Conservation (phyloP, 2,888 invertebrate genomes). For the Sericinus montela region DNA sequence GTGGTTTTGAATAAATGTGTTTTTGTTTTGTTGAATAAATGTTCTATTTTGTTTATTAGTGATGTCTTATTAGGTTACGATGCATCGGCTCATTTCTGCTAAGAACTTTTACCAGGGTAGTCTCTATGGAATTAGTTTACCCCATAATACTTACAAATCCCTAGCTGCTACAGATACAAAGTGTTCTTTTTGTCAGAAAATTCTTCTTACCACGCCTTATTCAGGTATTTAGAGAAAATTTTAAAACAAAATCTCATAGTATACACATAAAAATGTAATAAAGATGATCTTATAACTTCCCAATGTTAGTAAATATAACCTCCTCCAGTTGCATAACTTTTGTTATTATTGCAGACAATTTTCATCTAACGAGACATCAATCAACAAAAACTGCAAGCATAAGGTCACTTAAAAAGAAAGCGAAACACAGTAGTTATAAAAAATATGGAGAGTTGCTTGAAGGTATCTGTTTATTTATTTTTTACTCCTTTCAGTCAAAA, state of each 20-base stretch:
- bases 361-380: conserved; percentile 51
- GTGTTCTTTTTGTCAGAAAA: conserved; percentile 67
- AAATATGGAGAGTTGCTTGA: conserved; percentile 84
- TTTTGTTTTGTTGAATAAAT: conserved; percentile 37
- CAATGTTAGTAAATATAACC: conserved; percentile 39
- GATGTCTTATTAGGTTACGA: conserved; percentile 42
- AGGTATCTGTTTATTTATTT: conserved; percentile 63
- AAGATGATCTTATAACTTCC: neutral
- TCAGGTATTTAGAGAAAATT: conserved; percentile 42
- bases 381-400: conserved; percentile 65
- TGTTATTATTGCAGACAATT: conserved; percentile 49
- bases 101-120: conserved; percentile 62
- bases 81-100: conserved; percentile 67
- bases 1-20: conserved; percentile 43
- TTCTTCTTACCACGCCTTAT: conserved; percentile 47
- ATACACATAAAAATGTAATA: neutral
- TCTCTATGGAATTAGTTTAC: conserved; percentile 47
- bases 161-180: conserved; percentile 49
- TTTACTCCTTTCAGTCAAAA: conserved; percentile 26
- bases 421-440: conserved; percentile 64
- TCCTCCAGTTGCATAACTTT: conserved; percentile 61
- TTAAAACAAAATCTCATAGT: neutral
- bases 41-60: conserved; percentile 34
- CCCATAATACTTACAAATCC: conserved; percentile 38
- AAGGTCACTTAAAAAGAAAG: conserved; percentile 60